Evolutionary conservation across 2,797 vertebrate genomes (phyloP).

Genomic region (Rhadinocentrus ornatus): DNA sequence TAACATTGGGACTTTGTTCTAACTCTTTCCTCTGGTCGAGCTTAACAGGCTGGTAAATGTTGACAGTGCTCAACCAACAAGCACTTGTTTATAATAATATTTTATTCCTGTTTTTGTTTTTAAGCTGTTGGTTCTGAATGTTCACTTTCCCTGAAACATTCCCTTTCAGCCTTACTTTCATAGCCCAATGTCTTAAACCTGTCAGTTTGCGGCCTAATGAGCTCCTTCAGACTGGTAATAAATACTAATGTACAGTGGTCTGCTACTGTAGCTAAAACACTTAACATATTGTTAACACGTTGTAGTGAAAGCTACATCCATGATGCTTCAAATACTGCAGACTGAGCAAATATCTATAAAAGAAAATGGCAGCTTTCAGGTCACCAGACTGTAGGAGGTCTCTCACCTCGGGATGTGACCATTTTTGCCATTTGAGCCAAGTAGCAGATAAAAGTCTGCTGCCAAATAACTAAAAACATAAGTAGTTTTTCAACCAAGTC

Average conservation of each 20-base stretch:
- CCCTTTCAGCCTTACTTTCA: not conserved
- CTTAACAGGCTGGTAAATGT: not conserved
- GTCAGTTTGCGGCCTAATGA: not conserved
- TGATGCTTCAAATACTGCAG: too few relatives aligned
- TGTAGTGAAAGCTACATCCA: not conserved
- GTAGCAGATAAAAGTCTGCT: not conserved
- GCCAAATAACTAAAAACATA: not conserved
- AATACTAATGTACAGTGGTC: not conserved
- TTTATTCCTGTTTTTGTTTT: not conserved
- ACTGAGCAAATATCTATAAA: not conserved
- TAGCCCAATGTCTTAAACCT: not conserved
- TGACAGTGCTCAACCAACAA: too few relatives aligned
- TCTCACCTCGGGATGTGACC: too few relatives aligned
- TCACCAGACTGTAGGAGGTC: too few relatives aligned
- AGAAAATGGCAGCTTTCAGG: not conserved
- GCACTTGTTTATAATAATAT: not conserved
- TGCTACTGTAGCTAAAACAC: not conserved
- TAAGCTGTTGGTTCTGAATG: not conserved
- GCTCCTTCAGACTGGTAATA: not conserved
- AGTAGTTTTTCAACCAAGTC: too few relatives aligned
- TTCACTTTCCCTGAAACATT: not conserved
- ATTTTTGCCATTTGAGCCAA: not conserved
- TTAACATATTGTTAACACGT: too few relatives aligned
- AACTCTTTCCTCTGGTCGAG: conserved; percentile 7
- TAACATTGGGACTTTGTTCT: conserved; percentile 31